Evolutionary conservation across 1,140 invertebrate species (phyloP), one percentile per base, ranked within the genome.

Genomic region (Zaprionus tsacasi): DNA sequence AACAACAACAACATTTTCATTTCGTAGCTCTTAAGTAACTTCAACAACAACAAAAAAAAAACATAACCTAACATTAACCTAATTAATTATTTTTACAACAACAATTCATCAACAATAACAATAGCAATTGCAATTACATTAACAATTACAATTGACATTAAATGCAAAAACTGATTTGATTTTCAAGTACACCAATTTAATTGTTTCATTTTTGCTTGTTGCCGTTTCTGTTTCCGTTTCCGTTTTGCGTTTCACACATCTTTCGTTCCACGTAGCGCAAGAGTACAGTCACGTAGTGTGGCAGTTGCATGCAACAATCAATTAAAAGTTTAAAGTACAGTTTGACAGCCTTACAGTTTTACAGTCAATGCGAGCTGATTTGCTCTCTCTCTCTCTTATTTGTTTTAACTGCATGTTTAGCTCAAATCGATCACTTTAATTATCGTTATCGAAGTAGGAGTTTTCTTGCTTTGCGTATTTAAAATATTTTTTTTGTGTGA

Each of bases 251-350:
- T 85, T 72, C 82, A 35, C 40, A 15, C n/a, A 45, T 45, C 7
- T 45, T 67, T 70, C 59, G 35, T 81, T 50, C 12, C 40, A 45
- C 6, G 40, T 60, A 55, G 71, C 65, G 40, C 15, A 45, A 50
- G 60, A 87, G 82, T 81, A 86, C 76, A 87, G 76, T 83, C 65
- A 83, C 78, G 67, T 70, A 81, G 81, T 52, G 69, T 52, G 69
- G 57, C 58, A 71, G 67, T 54, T 67, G 38, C 45, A 66, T 80
- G 81, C 81, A 85, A 45, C 6, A 45, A 10, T 15, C 7, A 45
- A 45, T 45, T 8, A 8, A 35, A 35, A 45, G 59, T 60, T 63
- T 21, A 43, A 81, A 81, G 72, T 71, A 82, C 71, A 79, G 76
- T 82, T 82, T 67, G 45, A 74, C 48, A 57, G 68, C 55, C 63